Evolutionary conservation across 2,888 invertebrate genomes (phyloP).

Genomic region (Junonia oenone): DNA sequence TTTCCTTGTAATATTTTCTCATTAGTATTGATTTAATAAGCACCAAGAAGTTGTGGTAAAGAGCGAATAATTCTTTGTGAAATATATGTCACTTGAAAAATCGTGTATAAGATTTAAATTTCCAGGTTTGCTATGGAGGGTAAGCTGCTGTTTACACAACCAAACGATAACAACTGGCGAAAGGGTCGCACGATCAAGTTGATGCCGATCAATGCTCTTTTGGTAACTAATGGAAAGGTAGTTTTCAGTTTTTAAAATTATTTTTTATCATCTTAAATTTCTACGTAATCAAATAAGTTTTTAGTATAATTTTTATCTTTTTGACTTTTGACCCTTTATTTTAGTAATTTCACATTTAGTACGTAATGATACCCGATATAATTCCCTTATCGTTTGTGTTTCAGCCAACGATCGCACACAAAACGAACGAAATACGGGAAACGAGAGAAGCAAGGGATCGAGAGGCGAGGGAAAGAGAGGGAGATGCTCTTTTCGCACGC

Average conservation of each 20-base stretch:
- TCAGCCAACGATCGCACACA: slow-evolving; percentile 86
- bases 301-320: too few relatives aligned
- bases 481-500: slow-evolving; percentile 82
- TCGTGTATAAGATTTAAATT: slow-evolving; percentile 1
- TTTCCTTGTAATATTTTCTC: not conserved
- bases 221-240: slow-evolving; percentile 95
- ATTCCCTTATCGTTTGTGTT: slow-evolving; percentile 27
- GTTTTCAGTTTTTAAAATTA: not conserved
- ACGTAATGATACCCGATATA: not conserved
- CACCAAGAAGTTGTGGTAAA: not conserved
- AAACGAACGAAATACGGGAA: slow-evolving; percentile 82
- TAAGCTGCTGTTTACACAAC: slow-evolving; percentile 91
- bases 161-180: slow-evolving; percentile 94
- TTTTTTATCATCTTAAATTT: too few relatives aligned
- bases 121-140: slow-evolving; percentile 92
- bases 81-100: not conserved
- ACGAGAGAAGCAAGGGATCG: slow-evolving; percentile 65
- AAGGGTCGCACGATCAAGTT: slow-evolving; percentile 93
- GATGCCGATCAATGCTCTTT: slow-evolving; percentile 91
- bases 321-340: too few relatives aligned
- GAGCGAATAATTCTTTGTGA: not conserved
- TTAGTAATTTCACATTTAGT: not conserved
- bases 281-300: too few relatives aligned
- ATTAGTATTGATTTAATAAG: not conserved
- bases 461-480: slow-evolving; percentile 66